These are phyloP conservation scores for Escarpia spicata DNA, from an alignment of 2,888 invertebrate species.

Conservation along the genomic window DNA sequence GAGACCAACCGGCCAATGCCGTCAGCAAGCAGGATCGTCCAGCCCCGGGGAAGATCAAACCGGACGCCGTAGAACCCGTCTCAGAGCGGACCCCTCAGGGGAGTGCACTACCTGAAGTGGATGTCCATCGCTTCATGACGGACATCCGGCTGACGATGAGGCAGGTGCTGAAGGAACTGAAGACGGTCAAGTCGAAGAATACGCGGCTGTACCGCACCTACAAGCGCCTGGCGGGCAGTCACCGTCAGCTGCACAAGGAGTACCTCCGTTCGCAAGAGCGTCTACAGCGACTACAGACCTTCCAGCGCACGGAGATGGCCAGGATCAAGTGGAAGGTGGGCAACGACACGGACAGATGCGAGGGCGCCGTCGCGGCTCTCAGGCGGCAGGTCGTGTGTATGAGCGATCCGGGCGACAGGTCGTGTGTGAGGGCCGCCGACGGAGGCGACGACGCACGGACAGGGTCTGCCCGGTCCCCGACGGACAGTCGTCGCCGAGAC, in stretches of 20 bases:
- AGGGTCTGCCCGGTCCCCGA: not conserved
- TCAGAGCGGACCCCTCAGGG: not conserved
- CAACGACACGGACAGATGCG: not conserved
- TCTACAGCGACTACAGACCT: not conserved
- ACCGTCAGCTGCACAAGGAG: not conserved
- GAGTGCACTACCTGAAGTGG: not conserved
- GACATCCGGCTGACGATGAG: not conserved
- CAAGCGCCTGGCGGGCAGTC: conserved; percentile 4
- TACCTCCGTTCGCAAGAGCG: not conserved
- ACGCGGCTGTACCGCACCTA: not conserved
- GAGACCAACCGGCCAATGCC: not conserved
- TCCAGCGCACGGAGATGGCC: not conserved
- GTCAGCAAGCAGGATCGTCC: not conserved
- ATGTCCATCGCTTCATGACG: not conserved
- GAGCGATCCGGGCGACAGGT: not conserved
- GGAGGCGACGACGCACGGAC: not conserved
- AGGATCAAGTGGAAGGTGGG: not conserved
- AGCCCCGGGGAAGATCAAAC: conserved; percentile 1
- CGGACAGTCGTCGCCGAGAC: not conserved
- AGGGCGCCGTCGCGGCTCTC: not conserved
- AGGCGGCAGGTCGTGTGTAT: not conserved
- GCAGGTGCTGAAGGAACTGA: conserved; percentile 4
- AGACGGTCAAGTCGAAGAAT: not conserved
- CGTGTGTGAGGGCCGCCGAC: not conserved
- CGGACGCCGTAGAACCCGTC: not conserved